phyloP scores from a whole-genome alignment of 2,113 vertebrate genomes.

The Sinocyclocheilus rhinocerous region DNA sequence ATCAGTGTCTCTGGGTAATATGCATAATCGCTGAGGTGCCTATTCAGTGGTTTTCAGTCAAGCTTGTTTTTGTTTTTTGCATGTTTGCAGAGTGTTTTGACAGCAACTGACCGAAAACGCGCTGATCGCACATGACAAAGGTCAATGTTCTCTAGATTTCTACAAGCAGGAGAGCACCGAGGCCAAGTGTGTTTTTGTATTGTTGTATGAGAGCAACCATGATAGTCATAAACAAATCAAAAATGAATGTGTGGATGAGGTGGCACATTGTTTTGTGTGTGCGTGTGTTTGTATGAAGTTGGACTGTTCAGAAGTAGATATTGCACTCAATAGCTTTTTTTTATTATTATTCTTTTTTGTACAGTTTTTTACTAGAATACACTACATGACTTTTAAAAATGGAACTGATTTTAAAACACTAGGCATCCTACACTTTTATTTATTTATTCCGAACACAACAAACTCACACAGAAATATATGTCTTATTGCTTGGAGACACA shows the following conservation, averaged over 20 bases:
- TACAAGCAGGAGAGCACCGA: conserved; percentile 69
- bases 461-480: not conserved
- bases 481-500: not conserved
- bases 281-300: not conserved
- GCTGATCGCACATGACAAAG: conserved; percentile 40
- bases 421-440: not conserved
- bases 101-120: conserved; percentile 62
- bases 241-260: conserved; percentile 59
- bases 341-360: too few relatives aligned
- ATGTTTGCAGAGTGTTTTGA: conserved; percentile 67
- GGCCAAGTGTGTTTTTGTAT: conserved; percentile 76
- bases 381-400: not conserved
- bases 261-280: conserved; percentile 20
- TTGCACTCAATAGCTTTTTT: not conserved
- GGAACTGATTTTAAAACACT: not conserved
- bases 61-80: conserved; percentile 74
- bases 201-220: conserved; percentile 66
- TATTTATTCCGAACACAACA: not conserved
- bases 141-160: conserved; percentile 49
- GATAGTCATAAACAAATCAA: conserved; percentile 57
- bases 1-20: conserved; percentile 73
- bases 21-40: conserved; percentile 70
- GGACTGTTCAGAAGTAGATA: not conserved
- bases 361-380: not conserved
- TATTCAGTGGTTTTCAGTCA: conserved; percentile 76